phyloP scores from a whole-genome alignment of 2,797 vertebrate species.

The Syngnathus rostellatus region DNA sequence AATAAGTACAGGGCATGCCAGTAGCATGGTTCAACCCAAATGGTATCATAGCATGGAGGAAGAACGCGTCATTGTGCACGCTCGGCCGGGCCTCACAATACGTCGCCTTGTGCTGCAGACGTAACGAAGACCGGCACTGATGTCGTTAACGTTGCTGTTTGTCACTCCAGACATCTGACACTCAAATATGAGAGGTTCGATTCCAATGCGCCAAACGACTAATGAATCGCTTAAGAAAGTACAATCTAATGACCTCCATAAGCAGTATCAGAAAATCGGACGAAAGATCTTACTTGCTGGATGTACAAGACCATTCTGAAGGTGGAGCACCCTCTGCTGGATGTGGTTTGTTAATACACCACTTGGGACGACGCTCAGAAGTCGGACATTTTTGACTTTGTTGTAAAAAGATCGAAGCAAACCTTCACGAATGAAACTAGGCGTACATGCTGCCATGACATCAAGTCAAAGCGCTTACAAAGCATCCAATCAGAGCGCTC shows the following conservation, averaged over 20 bases:
- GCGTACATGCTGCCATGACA: too few relatives aligned
- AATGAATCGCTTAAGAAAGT: background rate
- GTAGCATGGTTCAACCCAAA: background rate
- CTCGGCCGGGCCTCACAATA: conserved; percentile 43
- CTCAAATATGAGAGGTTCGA: background rate
- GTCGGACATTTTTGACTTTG: too few relatives aligned
- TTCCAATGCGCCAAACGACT: background rate
- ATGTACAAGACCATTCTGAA: background rate
- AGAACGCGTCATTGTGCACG: conserved; percentile 27
- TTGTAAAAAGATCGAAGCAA: too few relatives aligned
- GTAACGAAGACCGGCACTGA: conserved; percentile 55
- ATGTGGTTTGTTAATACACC: background rate
- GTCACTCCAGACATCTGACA: background rate
- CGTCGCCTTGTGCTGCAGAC: conserved; percentile 48
- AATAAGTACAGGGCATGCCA: background rate
- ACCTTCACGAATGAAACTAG: too few relatives aligned
- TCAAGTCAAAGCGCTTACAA: too few relatives aligned
- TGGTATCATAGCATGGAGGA: background rate
- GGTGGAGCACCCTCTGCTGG: background rate
- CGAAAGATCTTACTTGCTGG: background rate
- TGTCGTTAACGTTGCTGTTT: conserved; percentile 39
- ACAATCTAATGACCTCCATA: background rate
- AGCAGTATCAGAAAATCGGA: background rate
- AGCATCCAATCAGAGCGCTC: too few relatives aligned
- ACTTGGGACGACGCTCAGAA: too few relatives aligned